Conservation (phyloP, 1,140 invertebrate species). For the Drosophila guanche region DNA sequence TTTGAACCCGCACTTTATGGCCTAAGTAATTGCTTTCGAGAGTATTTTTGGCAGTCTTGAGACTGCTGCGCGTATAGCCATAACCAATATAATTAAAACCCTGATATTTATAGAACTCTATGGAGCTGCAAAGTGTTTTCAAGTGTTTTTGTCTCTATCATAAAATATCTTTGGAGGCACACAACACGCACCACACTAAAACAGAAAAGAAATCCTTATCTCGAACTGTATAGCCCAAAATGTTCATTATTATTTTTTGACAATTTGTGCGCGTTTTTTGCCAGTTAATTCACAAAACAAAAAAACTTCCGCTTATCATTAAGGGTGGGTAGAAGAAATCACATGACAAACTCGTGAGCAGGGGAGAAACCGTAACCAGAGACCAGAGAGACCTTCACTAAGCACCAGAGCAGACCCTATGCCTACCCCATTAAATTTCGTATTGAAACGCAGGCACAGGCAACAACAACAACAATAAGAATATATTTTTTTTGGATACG, state of each 20-base stretch:
- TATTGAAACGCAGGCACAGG: conserved; percentile 52
- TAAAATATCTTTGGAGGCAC: conserved; percentile 3
- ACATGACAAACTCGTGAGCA: conserved; percentile 51
- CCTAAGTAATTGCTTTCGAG: neutral
- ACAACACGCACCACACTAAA: neutral
- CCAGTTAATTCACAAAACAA: conserved; percentile 33
- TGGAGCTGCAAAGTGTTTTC: neutral
- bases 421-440: conserved; percentile 76
- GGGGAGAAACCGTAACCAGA: neutral
- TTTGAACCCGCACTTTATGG: too few species aligned
- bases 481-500: conserved; percentile 14
- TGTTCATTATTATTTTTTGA: conserved; percentile 9
- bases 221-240: conserved; percentile 1
- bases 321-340: conserved; percentile 5
- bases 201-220: conserved; percentile 14
- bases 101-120: conserved; percentile 23
- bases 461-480: conserved; percentile 11
- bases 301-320: conserved; percentile 32
- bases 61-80: neutral
- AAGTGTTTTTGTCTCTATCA: neutral
- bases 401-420: conserved; percentile 44
- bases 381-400: neutral
- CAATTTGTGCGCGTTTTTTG: conserved; percentile 1
- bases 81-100: conserved; percentile 9
- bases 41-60: conserved; percentile 30